Base-by-base conservation (phyloP, 2,797 vertebrate species). In the Aphelocoma californica region DNA sequence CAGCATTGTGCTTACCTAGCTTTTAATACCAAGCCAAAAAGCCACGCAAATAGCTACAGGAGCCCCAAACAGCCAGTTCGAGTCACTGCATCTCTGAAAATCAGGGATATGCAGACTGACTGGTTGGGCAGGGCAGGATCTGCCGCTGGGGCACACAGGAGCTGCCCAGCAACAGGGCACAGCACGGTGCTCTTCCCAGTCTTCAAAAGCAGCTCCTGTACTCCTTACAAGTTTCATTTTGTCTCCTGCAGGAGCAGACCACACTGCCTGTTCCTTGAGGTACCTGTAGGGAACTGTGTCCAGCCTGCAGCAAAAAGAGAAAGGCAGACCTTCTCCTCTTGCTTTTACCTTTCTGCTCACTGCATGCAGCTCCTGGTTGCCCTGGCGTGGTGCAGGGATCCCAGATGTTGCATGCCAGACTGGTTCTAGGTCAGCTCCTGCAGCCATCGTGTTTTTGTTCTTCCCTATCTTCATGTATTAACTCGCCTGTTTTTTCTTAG, bases 211-310 rank as follows among this genome's bases (percentile, higher is more conserved):
- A 36, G 45, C 50, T 80, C 26, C 64, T 34, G 4, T 10, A 54
- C n/a, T 73, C 21, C 24, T 45, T n/a, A 45, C 36, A n/a, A 48
- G 26, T 28, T 74, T 77, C 2, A 28, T 61, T 64, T 81, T 1
- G 10, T 4, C 23, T 56, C 73, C 62, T 74, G 9, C 24, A 69
- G 13, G 36, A 81, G 6, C 48, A 69, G 23, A 58, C 6, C 21
- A 17, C 2, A 0, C 31, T 31, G 8, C 47, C 34, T 67, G 24
- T 14, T 73, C 29, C 28, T 23, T 2, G 0, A 10, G 20, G 18
- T 29, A 42, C 18, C 18, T 58, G 3, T 0, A 0, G 40, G 14
- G n/a, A 84, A 7, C 36, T 6, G 6, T 4, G 0, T 19, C 38
- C 13, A 56, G 29, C 28, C 29, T 31, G 2, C 25, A 70, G 15